These are phyloP conservation scores for Tetrax tetrax DNA, from an alignment of 2,113 vertebrate genomes.

Conservation along the genomic window DNA sequence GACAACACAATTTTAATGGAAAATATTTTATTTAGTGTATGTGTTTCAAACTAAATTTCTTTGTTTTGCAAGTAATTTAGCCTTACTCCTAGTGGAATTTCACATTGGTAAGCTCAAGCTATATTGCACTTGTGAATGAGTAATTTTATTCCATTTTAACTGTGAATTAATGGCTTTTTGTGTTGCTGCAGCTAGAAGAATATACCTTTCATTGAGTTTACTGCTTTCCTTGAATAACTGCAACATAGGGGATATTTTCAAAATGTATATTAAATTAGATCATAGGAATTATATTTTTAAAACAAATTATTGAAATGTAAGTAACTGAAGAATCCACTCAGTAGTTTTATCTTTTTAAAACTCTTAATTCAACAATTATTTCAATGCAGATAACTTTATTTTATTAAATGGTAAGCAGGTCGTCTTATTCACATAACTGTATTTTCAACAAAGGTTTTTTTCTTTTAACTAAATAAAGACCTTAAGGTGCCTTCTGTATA, in stretches of 20 bases:
- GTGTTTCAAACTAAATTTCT: neutral
- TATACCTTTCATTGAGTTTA: slow-evolving; percentile 29
- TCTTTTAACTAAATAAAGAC: slow-evolving; percentile 1
- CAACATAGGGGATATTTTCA: slow-evolving; percentile 51
- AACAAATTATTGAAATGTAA: neutral
- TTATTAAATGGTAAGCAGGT: neutral
- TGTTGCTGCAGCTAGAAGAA: slow-evolving; percentile 36
- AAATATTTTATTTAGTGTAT: neutral
- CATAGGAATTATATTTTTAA: slow-evolving; percentile 45
- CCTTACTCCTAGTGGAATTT: neutral
- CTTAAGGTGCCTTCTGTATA: slow-evolving; percentile 33
- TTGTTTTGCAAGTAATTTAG: neutral
- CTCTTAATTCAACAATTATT: neutral
- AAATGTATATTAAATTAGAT: slow-evolving; percentile 46
- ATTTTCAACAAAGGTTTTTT: neutral
- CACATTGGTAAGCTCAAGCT: slow-evolving; percentile 11
- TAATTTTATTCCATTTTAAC: slow-evolving; percentile 30
- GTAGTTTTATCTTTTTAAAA: neutral
- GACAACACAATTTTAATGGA: neutral
- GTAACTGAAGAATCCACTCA: neutral
- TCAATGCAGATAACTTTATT: neutral
- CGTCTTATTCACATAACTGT: neutral
- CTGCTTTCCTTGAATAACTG: slow-evolving; percentile 34
- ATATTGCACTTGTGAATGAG: slow-evolving; percentile 35
- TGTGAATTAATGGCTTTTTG: slow-evolving; percentile 54